Evolutionary conservation across 2,797 vertebrate genomes (phyloP).

Genomic region (Melanotaenia nigrans): DNA sequence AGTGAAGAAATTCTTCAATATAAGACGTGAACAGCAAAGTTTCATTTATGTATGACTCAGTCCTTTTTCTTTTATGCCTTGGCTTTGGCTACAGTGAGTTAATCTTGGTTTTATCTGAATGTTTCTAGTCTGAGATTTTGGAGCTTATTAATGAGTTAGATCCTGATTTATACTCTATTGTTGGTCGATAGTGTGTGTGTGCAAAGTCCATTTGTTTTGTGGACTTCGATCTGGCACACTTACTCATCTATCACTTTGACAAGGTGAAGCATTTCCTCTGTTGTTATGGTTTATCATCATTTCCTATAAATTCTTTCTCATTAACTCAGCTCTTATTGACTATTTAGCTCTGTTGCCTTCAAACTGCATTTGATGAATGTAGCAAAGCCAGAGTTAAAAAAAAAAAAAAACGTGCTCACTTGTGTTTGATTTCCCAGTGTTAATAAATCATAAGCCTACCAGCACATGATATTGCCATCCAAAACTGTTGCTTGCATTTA

Average conservation of each 20-base stretch:
- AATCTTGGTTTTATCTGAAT: constrained; percentile 15
- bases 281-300: constrained; percentile 1
- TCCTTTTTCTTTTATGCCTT: not conserved
- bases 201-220: constrained; percentile 24
- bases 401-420: constrained; percentile 4
- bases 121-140: constrained; percentile 2
- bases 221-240: constrained; percentile 19
- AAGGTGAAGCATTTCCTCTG: constrained; percentile 29
- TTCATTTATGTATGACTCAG: not conserved
- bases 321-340: not conserved
- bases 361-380: constrained; percentile 2
- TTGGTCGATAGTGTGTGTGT: constrained; percentile 8
- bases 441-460: constrained; percentile 19
- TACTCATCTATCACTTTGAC: constrained; percentile 23
- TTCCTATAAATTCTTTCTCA: not conserved
- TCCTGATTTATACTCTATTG: constrained; percentile 28
- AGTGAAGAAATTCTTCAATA: not conserved
- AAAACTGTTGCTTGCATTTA: constrained; percentile 33
- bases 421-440: constrained; percentile 1
- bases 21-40: not conserved
- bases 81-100: constrained; percentile 13
- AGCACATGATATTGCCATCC: constrained; percentile 13
- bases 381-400: constrained; percentile 9
- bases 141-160: constrained; percentile 39
- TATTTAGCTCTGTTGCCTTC: constrained; percentile 15